A percentile compares a stretch with the other conserved stretches of the same genome.
phyloP scores from a whole-genome alignment of 2,888 invertebrate genomes.

The Notodromas monacha region DNA sequence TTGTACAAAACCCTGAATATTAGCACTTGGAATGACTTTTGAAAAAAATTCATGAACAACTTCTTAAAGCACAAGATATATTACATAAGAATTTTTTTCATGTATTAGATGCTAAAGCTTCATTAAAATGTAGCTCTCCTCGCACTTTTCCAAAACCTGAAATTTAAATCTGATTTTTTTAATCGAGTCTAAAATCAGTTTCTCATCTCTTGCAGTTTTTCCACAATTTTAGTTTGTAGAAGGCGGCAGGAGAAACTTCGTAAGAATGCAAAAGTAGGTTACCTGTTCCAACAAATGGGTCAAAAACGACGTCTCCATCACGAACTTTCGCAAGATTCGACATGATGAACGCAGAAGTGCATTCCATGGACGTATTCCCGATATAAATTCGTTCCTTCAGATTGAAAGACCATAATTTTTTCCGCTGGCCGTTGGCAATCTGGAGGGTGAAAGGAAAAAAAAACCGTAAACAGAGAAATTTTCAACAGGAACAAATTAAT shows the following conservation, averaged over 20 bases:
- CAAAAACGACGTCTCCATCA: conserved; percentile 39
- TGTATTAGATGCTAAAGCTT: too few relatives aligned
- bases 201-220: neutral
- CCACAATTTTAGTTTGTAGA: conserved; percentile 2
- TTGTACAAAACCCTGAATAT: too few relatives aligned
- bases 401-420: conserved; percentile 41
- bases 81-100: too few relatives aligned
- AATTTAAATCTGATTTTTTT: too few relatives aligned
- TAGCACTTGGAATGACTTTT: too few relatives aligned
- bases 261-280: neutral
- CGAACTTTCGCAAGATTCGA: conserved; percentile 58
- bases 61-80: too few relatives aligned
- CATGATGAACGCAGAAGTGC: conserved; percentile 70
- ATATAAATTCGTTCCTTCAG: conserved; percentile 73
- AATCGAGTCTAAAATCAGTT: too few relatives aligned
- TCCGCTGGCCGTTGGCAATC: conserved; percentile 54
- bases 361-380: conserved; percentile 95
- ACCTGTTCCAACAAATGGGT: conserved; percentile 67
- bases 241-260: neutral
- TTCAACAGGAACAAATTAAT: conserved; percentile 1
- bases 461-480: conserved; percentile 8
- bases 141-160: too few relatives aligned
- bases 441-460: conserved; percentile 19
- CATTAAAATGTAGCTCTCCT: too few relatives aligned
- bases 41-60: too few relatives aligned